These are phyloP conservation scores for Tor tambroides DNA, from an alignment of 2,113 vertebrate genomes.

Conservation along the genomic window DNA sequence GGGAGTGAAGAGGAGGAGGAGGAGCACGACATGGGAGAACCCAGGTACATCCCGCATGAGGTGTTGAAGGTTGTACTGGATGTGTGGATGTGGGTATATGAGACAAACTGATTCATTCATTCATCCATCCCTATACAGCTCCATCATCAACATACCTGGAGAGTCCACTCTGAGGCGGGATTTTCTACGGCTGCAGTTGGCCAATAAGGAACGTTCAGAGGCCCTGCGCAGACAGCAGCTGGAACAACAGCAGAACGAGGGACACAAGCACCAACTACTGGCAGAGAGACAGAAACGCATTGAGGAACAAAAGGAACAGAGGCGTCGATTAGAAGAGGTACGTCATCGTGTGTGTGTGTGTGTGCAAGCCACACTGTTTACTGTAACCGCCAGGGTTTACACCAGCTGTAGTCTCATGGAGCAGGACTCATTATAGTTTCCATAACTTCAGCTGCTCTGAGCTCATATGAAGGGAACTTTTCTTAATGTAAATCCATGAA, in stretches of 20 bases:
- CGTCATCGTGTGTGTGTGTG: background rate
- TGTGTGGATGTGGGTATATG: background rate
- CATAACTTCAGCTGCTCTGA: background rate
- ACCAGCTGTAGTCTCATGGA: background rate
- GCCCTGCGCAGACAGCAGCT: constrained; percentile 90
- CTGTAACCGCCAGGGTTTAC: background rate
- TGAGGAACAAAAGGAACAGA: constrained; percentile 88
- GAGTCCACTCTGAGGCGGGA: constrained; percentile 94
- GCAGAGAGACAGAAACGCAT: constrained; percentile 96
- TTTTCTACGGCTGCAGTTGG: constrained; percentile 93
- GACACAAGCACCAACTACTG: constrained; percentile 92
- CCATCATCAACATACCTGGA: constrained; percentile 91
- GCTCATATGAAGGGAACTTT: background rate
- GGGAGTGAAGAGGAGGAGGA: constrained; percentile 98
- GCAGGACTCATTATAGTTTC: too few relatives aligned
- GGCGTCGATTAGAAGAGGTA: constrained; percentile 88
- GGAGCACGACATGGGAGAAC: constrained; percentile 90
- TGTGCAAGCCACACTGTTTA: background rate
- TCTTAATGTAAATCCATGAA: background rate
- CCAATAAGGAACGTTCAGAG: constrained; percentile 94
- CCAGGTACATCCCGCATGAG: constrained; percentile 78
- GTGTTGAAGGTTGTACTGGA: background rate
- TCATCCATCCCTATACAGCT: constrained; percentile 70
- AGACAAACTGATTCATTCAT: background rate
- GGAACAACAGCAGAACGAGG: constrained; percentile 97